Percentiles rank a stretch among this genome's conserved stretches.
phyloP scores from a whole-genome alignment of 2,113 vertebrate species.

The Noctilio leporinus region DNA sequence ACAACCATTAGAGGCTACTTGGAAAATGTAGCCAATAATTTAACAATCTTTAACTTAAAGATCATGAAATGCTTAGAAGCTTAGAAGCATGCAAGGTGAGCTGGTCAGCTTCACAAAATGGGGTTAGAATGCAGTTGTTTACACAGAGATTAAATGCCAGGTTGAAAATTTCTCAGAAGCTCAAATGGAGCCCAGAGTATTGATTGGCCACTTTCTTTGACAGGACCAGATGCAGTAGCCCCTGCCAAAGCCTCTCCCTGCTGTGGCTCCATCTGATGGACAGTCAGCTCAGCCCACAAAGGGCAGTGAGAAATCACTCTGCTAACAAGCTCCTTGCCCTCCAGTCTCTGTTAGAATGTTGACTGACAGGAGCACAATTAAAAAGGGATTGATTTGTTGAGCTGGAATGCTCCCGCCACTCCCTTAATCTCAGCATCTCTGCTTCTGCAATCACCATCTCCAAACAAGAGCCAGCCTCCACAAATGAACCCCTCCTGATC shows the following conservation, averaged over 20 bases:
- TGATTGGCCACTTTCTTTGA: background rate
- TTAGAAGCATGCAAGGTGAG: background rate
- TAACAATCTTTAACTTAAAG: background rate
- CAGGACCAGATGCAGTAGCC: background rate
- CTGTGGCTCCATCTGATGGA: slow-evolving; percentile 11
- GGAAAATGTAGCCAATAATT: background rate
- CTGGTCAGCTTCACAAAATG: background rate
- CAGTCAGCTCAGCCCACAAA: slow-evolving; percentile 28
- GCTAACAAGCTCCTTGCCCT: slow-evolving; percentile 44
- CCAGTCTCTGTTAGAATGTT: slow-evolving; percentile 46
- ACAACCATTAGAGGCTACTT: background rate
- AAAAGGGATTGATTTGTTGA: slow-evolving; percentile 67
- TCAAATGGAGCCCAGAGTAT: background rate
- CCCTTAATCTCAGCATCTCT: slow-evolving; percentile 48
- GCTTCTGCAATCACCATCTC: slow-evolving; percentile 44
- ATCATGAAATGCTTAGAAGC: too few species aligned
- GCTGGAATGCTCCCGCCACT: slow-evolving; percentile 43
- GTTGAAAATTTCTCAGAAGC: background rate
- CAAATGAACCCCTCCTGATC: background rate
- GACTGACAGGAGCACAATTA: slow-evolving; percentile 53
- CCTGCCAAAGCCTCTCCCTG: background rate
- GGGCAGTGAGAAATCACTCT: background rate
- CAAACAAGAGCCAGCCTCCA: slow-evolving; percentile 52
- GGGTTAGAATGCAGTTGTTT: background rate
- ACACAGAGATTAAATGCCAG: background rate